Evolutionary conservation across 2,113 vertebrate species (phyloP), one percentile per base, ranked within the genome.

Genomic region (Marmota monax): DNA sequence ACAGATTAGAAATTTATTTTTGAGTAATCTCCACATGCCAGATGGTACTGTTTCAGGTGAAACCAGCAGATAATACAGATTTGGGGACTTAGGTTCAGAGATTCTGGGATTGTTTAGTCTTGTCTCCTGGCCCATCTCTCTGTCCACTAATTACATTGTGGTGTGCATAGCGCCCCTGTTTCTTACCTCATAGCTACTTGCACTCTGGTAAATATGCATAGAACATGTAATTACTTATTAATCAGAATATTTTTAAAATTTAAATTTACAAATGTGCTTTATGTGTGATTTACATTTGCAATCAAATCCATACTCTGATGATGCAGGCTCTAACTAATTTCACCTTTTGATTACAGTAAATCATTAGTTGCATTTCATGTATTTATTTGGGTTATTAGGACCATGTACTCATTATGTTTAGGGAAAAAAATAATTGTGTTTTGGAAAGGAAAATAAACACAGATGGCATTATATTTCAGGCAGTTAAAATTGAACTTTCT

Each of bases 401-500:
- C 14, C 42, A 45, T 61, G 70, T 32, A n/a, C 22, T 84, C 91
- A 29, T n/a, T 94, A 74, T 25, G 17, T 27, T 51, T 58, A 4
- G 29, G 27, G 8, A 18, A 37, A 27, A 27, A 73, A 34, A 32
- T 92, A 92, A 73, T 78, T 87, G 42, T 88, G 27, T 67, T 97
- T 96, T 73, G 29, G 80, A 95, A 77, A 56, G 94, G 76, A 29
- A 97, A 96, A 87, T 88, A 94, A 97, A 96, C 92, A 92, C 84
- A 88, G 83, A 95, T 97, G 94, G 73, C 45, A 88, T 97, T 97
- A 96, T 97, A 98, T 96, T 97, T 94, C 48, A 95, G 84, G 76
- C 58, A 94, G 91, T 94, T 96, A 95, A 96, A 97, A 89, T 78
- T 89, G 65, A 96, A 94, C 88, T 98, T 98, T 97, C 92, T 90